Base-by-base conservation (phyloP, 2,113 vertebrate genomes). In the Donacobius atricapilla region DNA sequence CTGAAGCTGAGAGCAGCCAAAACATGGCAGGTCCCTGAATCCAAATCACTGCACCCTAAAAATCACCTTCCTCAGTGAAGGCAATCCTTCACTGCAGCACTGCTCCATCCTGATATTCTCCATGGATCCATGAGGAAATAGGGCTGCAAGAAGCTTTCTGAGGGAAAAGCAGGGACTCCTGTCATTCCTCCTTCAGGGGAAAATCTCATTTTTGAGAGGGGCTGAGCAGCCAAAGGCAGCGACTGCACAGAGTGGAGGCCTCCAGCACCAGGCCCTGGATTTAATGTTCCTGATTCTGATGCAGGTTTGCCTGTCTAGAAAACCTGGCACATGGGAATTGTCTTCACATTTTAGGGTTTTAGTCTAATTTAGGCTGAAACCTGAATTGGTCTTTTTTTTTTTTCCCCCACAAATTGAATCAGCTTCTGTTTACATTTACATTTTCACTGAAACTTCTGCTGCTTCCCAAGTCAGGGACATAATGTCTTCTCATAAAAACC, bases 111-210 rank as follows among this genome's bases (percentile, higher is more conserved):
- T 1, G 4, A 3, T 0, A 7, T 20, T 27, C 37, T 35, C 44
- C 4, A 0, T 1, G 30, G 31, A 40, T 10, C 53, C 25, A 2
- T 1, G 1, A 18, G 48, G 53, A 40, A 40, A 16, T 1, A 8
- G 53, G 24, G n/a, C 51, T 90, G 68, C 66, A 1, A 44, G 21
- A 7, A 24, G 30, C 5, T n/a, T 40, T 14, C 69, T 10, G 18
- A 54, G 51, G 56, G 50, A 11, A 6, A 0, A 6, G 12, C 40
- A 37, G 37, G 45, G 15, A 47, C 16, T 18, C 14, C 23, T 33
- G 30, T 1, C 30, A 6, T 3, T n/a, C n/a, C n/a, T n/a, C 15
- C 44, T 2, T 1, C 22, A 8, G 48, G 53, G 15, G 14, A 3
- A 27, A 44, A n/a, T 25, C 21, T 37, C 1, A 0, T 11, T 15